Percentiles rank a stretch among this genome's conserved stretches.
Evolutionary conservation across 2,113 vertebrate species (phyloP).

Genomic region (Galemys pyrenaicus): DNA sequence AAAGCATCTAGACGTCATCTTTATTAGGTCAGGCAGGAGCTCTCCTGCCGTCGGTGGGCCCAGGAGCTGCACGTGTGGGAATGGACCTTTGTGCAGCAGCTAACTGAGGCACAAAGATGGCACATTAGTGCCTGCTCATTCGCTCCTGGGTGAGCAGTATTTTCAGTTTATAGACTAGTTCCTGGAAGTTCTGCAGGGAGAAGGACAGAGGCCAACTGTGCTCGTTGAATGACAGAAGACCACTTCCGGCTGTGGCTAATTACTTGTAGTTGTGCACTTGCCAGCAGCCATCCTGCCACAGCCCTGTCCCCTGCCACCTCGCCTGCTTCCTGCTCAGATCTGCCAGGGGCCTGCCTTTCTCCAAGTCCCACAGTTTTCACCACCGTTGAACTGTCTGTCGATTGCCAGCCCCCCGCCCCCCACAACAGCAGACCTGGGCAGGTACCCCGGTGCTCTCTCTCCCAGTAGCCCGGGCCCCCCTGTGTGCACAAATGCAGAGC

Average conservation of each 20-base stretch:
- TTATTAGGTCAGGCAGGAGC: not conserved
- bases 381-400: not conserved
- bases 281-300: not conserved
- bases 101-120: not conserved
- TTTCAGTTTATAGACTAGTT: not conserved
- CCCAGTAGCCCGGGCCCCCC: not conserved
- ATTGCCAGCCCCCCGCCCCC: not conserved
- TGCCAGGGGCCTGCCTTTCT: not conserved
- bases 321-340: not conserved
- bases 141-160: not conserved
- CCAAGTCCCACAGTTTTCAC: not conserved
- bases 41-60: not conserved
- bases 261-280: not conserved
- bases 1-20: not conserved
- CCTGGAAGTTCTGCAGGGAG: not conserved
- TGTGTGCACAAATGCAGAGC: not conserved
- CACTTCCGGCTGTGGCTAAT: not conserved
- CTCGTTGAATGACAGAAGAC: not conserved
- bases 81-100: not conserved
- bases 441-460: too few species aligned
- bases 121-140: not conserved
- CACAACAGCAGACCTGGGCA: not conserved
- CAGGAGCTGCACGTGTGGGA: not conserved
- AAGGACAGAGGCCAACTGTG: not conserved
- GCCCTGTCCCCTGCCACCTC: not conserved